phyloP scores from a whole-genome alignment of 2,888 invertebrate species.

The Drosophila macrospina region DNA sequence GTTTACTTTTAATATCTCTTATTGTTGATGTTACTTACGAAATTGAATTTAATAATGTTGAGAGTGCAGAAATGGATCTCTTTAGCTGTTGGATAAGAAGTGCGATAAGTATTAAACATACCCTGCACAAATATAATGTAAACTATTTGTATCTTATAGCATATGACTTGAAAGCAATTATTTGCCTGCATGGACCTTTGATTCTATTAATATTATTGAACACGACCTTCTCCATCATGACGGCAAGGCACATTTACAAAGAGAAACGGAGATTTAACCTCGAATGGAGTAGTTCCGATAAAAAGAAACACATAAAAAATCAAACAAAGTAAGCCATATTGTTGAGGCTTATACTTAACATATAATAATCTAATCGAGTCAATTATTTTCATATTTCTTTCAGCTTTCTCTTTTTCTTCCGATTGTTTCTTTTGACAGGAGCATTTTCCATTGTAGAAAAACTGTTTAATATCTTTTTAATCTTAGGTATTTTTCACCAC shows the following conservation, averaged over 20 bases:
- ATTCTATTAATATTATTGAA: constrained; percentile 10
- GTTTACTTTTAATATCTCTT: neutral
- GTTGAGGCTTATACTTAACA: neutral
- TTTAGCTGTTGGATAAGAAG: constrained; percentile 5
- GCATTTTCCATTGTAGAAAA: constrained; percentile 15
- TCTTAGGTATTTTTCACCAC: constrained; percentile 4
- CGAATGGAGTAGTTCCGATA: neutral
- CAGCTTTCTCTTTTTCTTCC: constrained; percentile 12
- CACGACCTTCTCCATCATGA: constrained; percentile 5
- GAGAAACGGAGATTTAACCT: neutral
- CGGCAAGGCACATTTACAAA: constrained; percentile 1
- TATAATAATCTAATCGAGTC: neutral
- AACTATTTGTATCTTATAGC: neutral
- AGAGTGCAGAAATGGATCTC: neutral
- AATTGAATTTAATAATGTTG: neutral
- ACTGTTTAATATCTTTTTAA: constrained; percentile 9
- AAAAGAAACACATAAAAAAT: neutral
- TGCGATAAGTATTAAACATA: neutral
- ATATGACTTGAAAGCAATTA: constrained; percentile 4
- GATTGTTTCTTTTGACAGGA: constrained; percentile 13
- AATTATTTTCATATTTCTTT: neutral
- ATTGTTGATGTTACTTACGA: neutral
- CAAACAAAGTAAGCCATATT: constrained; percentile 6
- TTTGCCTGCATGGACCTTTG: constrained; percentile 10
- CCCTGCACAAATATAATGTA: neutral